Conservation (phyloP, 2,888 invertebrate species). For the Anoplius nigerrimus region DNA sequence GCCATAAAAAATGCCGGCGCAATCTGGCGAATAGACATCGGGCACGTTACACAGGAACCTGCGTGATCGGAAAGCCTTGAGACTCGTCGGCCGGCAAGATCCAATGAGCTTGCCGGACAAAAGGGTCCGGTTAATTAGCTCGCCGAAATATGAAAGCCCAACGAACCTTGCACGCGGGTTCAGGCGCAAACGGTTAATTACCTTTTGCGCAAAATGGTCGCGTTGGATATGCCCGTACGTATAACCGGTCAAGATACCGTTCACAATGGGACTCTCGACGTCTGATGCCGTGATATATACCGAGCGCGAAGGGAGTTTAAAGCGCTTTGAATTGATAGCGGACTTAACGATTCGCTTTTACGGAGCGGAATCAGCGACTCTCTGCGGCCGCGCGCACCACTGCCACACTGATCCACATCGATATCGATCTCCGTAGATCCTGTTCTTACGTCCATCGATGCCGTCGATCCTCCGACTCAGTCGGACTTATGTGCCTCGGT, state of each 20-base stretch:
- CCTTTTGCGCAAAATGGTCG: conserved; percentile 22
- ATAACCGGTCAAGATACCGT: conserved; percentile 24
- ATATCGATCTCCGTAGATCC: conserved; percentile 62
- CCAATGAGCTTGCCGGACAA: no score
- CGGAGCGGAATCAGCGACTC: conserved; percentile 28
- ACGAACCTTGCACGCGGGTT: not conserved
- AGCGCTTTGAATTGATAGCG: conserved; percentile 28
- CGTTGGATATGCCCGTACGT: conserved; percentile 18
- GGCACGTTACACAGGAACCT: no score
- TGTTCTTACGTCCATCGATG: conserved; percentile 41
- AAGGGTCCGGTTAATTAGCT: not conserved
- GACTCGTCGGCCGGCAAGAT: no score
- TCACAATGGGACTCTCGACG: conserved; percentile 36
- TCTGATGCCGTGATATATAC: conserved; percentile 38
- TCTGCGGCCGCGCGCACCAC: conserved; percentile 50
- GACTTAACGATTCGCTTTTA: conserved; percentile 48
- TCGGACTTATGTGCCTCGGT: no score
- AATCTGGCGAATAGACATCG: no score
- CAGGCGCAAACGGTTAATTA: conserved; percentile 27
- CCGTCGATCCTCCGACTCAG: no score
- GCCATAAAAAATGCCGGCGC: no score
- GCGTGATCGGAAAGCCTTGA: not conserved
- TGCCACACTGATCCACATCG: conserved; percentile 65
- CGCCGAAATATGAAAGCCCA: not conserved
- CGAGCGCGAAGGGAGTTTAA: conserved; percentile 14